Conservation (phyloP, 92 coral and sea anemone genomes). For the Chrysogorgia sp. region DNA sequence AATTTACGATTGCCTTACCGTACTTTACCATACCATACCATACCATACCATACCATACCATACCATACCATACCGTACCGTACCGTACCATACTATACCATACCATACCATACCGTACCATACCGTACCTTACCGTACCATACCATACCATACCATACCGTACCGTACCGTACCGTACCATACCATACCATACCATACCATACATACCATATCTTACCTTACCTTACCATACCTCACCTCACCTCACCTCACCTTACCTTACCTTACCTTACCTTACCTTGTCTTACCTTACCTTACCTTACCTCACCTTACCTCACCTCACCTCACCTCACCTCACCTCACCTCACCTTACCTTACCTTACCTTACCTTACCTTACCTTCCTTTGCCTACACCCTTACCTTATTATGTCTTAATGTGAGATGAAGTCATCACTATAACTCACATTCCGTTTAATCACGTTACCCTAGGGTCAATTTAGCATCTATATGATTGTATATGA, state of each 20-base stretch:
- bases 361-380: conserved; percentile 42
- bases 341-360: conserved; percentile 36
- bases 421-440: background rate
- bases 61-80: conserved; percentile 29
- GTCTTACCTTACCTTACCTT: conserved; percentile 37
- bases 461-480: conserved; percentile 76
- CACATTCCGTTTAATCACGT: background rate
- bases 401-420: conserved; percentile 1
- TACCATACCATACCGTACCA: conserved; percentile 10
- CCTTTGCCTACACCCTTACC: background rate
- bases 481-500: conserved; percentile 76
- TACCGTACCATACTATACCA: conserved; percentile 11
- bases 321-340: conserved; percentile 43
- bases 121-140: conserved; percentile 37
- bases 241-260: conserved; percentile 36
- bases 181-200: conserved; percentile 36
- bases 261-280: conserved; percentile 36
- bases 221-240: conserved; percentile 30
- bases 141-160: conserved; percentile 28
- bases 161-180: conserved; percentile 40
- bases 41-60: conserved; percentile 36
- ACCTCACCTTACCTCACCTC: conserved; percentile 37
- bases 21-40: conserved; percentile 12
- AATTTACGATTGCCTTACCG: background rate
- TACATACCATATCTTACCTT: conserved; percentile 28